phyloP scores from a whole-genome alignment of 2,888 invertebrate species.

The Himalopsyche japonica region DNA sequence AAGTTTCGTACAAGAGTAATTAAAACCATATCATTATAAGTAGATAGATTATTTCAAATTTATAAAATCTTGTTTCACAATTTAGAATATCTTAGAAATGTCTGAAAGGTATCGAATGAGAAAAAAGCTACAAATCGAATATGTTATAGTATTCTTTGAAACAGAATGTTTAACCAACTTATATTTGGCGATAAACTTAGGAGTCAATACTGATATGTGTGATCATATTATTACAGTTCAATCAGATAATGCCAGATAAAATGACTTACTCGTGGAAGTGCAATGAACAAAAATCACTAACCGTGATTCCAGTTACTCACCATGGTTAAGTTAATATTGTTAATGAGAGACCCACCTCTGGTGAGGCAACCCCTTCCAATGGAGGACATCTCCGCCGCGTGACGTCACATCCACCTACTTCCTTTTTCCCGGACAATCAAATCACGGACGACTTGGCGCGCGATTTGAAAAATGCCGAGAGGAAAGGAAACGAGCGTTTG shows the following conservation, averaged over 20 bases:
- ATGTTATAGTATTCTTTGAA: too few species aligned
- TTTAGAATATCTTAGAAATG: too few species aligned
- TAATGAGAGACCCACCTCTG: neutral
- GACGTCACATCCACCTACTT: neutral
- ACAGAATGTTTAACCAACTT: too few species aligned
- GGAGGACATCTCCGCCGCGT: slow-evolving; percentile 31
- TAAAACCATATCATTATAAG: too few species aligned
- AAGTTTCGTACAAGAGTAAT: too few species aligned
- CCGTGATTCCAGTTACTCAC: neutral
- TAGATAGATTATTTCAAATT: too few species aligned
- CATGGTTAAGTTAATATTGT: neutral
- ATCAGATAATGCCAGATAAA: neutral
- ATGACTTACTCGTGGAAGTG: neutral
- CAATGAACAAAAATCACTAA: neutral
- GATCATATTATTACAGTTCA: too few species aligned
- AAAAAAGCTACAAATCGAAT: too few species aligned
- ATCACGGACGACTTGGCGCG: neutral
- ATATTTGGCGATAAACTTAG: too few species aligned
- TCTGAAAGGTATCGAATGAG: too few species aligned
- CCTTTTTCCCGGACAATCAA: neutral
- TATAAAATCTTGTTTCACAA: too few species aligned
- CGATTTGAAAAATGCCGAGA: neutral
- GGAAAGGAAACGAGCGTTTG: neutral
- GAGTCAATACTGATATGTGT: too few species aligned
- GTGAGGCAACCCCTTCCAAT: slow-evolving; percentile 18